phyloP scores from a whole-genome alignment of 1,140 invertebrate species.

The Caenorhabditis briggsae region DNA sequence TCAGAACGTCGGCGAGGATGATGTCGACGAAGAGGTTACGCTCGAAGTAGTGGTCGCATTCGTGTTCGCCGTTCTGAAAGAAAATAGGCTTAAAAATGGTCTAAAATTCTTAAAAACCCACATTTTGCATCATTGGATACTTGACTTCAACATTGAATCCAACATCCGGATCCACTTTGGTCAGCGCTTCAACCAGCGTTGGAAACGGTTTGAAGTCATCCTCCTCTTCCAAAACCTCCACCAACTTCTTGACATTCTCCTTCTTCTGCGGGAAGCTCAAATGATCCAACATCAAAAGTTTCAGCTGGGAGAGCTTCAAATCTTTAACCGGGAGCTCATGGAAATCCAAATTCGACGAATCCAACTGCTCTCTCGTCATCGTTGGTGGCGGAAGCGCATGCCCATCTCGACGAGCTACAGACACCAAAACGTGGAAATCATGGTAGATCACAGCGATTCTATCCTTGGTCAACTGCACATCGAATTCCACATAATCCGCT shows the following conservation, averaged over 20 bases:
- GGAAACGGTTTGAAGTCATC: slow-evolving; percentile 67
- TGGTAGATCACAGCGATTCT: slow-evolving; percentile 74
- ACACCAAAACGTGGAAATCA: slow-evolving; percentile 77
- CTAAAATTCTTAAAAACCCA: slow-evolving; percentile 11
- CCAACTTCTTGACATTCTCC: slow-evolving; percentile 7
- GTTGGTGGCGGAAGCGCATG: not conserved
- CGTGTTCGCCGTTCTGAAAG: slow-evolving; percentile 58
- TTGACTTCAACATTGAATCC: slow-evolving; percentile 71
- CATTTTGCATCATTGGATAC: slow-evolving; percentile 70
- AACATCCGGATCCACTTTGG: slow-evolving; percentile 68
- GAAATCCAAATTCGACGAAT: slow-evolving; percentile 66
- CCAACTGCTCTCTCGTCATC: slow-evolving; percentile 30
- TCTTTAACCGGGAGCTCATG: slow-evolving; percentile 77
- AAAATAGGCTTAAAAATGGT: not conserved
- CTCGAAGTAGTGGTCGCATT: slow-evolving; percentile 68
- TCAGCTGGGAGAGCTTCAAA: slow-evolving; percentile 73
- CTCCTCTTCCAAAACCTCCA: slow-evolving; percentile 58
- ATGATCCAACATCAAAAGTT: slow-evolving; percentile 73
- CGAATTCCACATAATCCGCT: slow-evolving; percentile 78
- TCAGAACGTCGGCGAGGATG: slow-evolving; percentile 75
- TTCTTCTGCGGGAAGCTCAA: slow-evolving; percentile 60
- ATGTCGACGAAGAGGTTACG: slow-evolving; percentile 71
- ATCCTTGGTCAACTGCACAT: slow-evolving; percentile 77
- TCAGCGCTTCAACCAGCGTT: slow-evolving; percentile 63
- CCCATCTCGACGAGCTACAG: slow-evolving; percentile 69